Percentiles rank a stretch among this genome's conserved stretches.
These are phyloP conservation scores for Periplaneta americana DNA, from an alignment of 1,140 invertebrate species.

Conservation along the genomic window DNA sequence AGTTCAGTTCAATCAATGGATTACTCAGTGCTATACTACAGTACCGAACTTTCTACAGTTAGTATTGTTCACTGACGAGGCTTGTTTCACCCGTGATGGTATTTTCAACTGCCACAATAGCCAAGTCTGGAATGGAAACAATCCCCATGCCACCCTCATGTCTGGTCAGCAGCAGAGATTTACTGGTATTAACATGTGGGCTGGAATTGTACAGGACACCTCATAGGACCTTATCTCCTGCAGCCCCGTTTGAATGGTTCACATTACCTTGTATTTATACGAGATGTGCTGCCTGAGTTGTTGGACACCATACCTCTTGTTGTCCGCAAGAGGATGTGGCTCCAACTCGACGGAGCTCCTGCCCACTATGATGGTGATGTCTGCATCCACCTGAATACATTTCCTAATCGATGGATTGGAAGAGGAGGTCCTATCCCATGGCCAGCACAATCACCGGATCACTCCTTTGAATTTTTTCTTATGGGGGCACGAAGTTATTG, in stretches of 20 bases:
- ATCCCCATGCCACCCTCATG: no score
- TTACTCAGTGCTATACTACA: no score
- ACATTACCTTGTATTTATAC: background rate
- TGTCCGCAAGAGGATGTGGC: background rate
- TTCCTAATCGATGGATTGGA: background rate
- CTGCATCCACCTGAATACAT: background rate
- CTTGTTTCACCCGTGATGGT: no score
- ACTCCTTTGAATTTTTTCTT: background rate
- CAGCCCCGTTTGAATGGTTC: background rate
- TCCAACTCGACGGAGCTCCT: background rate
- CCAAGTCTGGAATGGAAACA: no score
- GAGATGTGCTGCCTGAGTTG: background rate
- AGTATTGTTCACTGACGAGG: no score
- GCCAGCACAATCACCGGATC: background rate
- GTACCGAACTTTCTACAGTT: no score
- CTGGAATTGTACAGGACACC: no score
- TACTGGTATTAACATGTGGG: no score
- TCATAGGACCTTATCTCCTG: background rate
- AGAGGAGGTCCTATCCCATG: background rate
- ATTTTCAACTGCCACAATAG: no score
- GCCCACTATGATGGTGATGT: background rate
- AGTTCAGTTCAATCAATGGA: no score
- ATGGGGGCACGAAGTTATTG: background rate
- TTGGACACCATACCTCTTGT: background rate
- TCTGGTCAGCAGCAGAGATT: no score